Conservation (phyloP, 2,888 invertebrate genomes). For the Diplazon laetatorius region DNA sequence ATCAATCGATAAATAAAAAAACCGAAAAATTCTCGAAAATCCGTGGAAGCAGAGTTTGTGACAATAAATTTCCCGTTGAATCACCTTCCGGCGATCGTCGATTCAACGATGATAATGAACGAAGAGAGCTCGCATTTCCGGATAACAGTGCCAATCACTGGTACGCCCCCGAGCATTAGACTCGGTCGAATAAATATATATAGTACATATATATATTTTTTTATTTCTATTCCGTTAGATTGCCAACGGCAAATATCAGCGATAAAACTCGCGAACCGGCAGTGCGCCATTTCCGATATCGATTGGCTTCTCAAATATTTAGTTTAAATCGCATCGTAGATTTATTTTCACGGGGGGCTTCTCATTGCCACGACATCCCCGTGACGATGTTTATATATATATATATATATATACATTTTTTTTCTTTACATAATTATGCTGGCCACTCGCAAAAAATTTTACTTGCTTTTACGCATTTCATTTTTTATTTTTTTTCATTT, state of each 20-base stretch:
- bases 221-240: conserved; percentile 12
- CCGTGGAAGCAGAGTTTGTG: no score
- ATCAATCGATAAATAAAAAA: no score
- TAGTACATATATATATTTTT: conserved; percentile 1
- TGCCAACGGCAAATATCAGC: conserved; percentile 23
- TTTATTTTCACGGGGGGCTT: conserved; percentile 49
- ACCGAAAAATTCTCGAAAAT: not conserved
- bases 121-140: conserved; percentile 20
- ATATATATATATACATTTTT: no score
- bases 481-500: not conserved
- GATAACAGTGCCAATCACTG: conserved; percentile 25
- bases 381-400: no score
- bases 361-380: conserved; percentile 47
- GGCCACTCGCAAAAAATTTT: not conserved
- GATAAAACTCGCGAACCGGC: conserved; percentile 39
- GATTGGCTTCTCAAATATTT: conserved; percentile 60
- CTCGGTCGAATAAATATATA: conserved; percentile 6
- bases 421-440: conserved; percentile 14
- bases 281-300: conserved; percentile 53
- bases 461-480: conserved; percentile 25
- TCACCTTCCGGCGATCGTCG: conserved; percentile 23
- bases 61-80: conserved; percentile 15
- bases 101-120: conserved; percentile 25
- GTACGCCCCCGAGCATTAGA: not conserved
- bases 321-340: conserved; percentile 38